phyloP scores from a whole-genome alignment of 2,797 vertebrate species.

The Eulemur albifrons region DNA sequence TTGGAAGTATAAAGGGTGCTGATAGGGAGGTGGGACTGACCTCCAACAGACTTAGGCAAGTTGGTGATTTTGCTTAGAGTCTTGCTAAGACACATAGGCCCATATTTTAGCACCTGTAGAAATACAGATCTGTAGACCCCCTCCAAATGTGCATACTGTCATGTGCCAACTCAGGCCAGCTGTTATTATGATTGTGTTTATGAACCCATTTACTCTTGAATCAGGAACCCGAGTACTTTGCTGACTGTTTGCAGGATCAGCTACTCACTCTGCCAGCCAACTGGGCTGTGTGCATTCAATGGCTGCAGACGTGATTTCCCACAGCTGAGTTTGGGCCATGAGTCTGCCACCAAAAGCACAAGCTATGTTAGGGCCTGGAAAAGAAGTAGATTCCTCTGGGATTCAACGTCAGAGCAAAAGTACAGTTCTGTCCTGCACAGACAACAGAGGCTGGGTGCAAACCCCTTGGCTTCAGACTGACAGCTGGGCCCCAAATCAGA shows the following conservation, averaged over 20 bases:
- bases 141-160: neutral
- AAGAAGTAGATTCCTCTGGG: conserved; percentile 56
- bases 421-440: conserved; percentile 51
- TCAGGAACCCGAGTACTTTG: neutral
- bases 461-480: neutral
- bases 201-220: conserved; percentile 19
- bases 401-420: conserved; percentile 60
- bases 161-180: neutral
- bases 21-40: neutral
- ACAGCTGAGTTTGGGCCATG: neutral
- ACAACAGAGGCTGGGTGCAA: conserved; percentile 24
- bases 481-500: neutral
- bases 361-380: neutral
- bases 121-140: neutral
- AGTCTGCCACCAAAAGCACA: neutral
- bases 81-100: conserved; percentile 13
- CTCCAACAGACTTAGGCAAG: neutral
- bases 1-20: neutral
- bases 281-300: neutral
- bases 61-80: conserved; percentile 8
- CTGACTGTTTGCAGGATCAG: neutral
- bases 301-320: neutral
- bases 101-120: neutral
- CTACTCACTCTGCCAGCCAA: neutral
- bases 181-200: neutral